Evolutionary conservation across 1,140 invertebrate genomes (phyloP).

Genomic region (Drosophila cardini): DNA sequence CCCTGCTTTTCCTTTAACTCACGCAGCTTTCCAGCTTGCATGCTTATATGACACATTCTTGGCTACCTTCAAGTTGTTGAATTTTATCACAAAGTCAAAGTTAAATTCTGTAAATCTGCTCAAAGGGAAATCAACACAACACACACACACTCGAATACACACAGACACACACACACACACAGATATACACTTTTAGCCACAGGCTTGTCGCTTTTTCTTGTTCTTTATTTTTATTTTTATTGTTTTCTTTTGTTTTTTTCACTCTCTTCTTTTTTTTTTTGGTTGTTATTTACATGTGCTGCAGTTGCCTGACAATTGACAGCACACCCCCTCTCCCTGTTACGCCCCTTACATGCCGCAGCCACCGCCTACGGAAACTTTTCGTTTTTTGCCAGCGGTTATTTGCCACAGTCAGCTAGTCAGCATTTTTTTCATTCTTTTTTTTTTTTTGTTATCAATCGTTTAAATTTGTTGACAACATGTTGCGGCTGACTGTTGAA

Average conservation of each 20-base stretch:
- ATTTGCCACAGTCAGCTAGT: slow-evolving; percentile 65
- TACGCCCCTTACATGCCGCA: neutral
- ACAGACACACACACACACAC: neutral
- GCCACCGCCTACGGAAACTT: slow-evolving; percentile 28
- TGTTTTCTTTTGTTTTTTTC: slow-evolving; percentile 15
- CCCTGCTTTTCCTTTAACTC: neutral
- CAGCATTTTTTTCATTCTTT: slow-evolving; percentile 37
- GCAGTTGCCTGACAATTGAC: slow-evolving; percentile 60
- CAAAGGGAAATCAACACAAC: slow-evolving; percentile 25
- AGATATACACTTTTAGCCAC: slow-evolving; percentile 30
- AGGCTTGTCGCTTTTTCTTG: slow-evolving; percentile 48
- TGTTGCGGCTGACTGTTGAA: slow-evolving; percentile 72
- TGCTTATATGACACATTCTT: slow-evolving; percentile 28
- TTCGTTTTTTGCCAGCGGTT: slow-evolving; percentile 43
- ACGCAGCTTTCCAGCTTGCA: neutral
- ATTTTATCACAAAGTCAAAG: slow-evolving; percentile 35
- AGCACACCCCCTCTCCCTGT: slow-evolving; percentile 5
- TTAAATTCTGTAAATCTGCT: slow-evolving; percentile 33
- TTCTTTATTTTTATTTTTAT: slow-evolving; percentile 45
- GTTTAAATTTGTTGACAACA: slow-evolving; percentile 79
- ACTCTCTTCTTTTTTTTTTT: slow-evolving; percentile 30
- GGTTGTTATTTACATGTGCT: slow-evolving; percentile 75
- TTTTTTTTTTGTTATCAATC: slow-evolving; percentile 49
- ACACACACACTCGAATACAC: slow-evolving; percentile 25
- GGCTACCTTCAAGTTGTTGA: slow-evolving; percentile 26